These are phyloP conservation scores for Psilopogon haemacephalus DNA, from an alignment of 2,113 vertebrate species.

Conservation along the genomic window DNA sequence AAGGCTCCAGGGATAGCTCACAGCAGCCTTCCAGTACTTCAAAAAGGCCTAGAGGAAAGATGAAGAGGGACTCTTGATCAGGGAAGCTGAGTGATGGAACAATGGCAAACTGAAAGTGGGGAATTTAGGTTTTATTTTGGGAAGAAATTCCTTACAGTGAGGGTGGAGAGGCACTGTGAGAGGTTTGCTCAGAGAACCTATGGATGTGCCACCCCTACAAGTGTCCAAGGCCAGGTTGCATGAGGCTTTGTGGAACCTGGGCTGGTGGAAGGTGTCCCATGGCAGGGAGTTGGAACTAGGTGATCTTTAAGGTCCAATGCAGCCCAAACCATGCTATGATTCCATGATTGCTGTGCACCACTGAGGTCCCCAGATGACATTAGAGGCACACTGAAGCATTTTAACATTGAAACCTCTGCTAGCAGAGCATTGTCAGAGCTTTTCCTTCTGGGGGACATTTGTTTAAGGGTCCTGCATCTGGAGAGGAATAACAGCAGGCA, in stretches of 20 bases:
- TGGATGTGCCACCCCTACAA: background rate
- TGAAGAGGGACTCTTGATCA: no score
- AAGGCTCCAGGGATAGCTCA: background rate
- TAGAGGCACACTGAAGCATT: background rate
- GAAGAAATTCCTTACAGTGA: background rate
- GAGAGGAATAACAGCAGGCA: no score
- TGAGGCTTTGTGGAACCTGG: background rate
- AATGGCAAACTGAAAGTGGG: background rate
- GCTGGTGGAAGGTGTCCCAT: background rate
- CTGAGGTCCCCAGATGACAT: background rate
- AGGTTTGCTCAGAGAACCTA: background rate
- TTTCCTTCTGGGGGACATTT: background rate
- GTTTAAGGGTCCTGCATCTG: background rate
- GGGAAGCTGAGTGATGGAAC: background rate
- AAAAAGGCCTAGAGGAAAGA: no score
- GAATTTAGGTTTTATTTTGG: background rate
- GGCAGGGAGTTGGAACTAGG: background rate
- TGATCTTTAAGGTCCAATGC: background rate
- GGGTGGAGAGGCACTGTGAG: background rate
- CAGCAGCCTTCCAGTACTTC: background rate
- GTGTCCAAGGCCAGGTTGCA: background rate
- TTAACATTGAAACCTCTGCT: background rate
- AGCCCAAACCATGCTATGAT: background rate
- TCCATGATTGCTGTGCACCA: background rate
- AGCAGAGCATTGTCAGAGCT: background rate